Evolutionary conservation across 2,797 vertebrate genomes (phyloP).

Genomic region (Heterohyrax brucei): DNA sequence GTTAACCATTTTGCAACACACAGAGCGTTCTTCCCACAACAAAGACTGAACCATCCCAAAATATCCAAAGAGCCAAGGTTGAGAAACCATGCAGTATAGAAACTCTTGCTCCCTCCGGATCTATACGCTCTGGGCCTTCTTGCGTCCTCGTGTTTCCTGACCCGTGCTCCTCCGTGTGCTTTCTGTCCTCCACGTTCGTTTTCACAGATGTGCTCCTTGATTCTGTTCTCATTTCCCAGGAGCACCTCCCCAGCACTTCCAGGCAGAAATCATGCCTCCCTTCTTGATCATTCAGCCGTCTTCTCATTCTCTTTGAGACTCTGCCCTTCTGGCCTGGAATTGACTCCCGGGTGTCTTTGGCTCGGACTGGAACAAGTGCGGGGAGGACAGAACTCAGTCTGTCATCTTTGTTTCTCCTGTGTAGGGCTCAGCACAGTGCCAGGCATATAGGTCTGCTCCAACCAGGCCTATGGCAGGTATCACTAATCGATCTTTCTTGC

Average conservation of each 20-base stretch:
- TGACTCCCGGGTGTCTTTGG: not conserved
- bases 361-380: not conserved
- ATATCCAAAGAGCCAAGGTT: not conserved
- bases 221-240: not conserved
- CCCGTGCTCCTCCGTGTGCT: not conserved
- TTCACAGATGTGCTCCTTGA: fast-evolving
- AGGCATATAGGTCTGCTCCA: too few species aligned
- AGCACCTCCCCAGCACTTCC: too few species aligned
- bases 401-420: not conserved
- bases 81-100: not conserved
- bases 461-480: not conserved
- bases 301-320: not conserved
- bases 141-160: not conserved
- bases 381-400: not conserved
- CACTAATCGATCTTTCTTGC: not conserved
- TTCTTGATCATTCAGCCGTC: not conserved
- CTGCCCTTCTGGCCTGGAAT: not conserved
- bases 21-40: too few species aligned
- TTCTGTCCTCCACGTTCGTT: not conserved
- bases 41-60: not conserved
- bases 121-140: fast-evolving
- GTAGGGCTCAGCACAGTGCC: not conserved
- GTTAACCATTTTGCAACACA: not conserved
- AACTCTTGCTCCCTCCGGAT: not conserved
- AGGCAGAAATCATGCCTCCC: not conserved